A percentile compares a stretch with the other conserved stretches of the same genome.
phyloP scores from a whole-genome alignment of 2,113 vertebrate species.

The Takifugu bimaculatus region DNA sequence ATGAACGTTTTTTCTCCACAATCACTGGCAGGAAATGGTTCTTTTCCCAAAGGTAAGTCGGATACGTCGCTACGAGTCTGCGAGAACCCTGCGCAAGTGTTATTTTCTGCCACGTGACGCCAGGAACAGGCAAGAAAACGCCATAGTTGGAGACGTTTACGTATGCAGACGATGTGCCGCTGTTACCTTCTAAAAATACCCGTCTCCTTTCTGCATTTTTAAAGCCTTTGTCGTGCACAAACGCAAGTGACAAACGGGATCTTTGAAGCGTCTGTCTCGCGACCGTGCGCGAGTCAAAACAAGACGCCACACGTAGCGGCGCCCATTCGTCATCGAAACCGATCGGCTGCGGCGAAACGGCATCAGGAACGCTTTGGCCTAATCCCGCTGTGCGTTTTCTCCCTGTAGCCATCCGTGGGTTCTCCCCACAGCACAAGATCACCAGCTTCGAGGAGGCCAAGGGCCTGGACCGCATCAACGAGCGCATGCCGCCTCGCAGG shows the following conservation, averaged over 20 bases:
- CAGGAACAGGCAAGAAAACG: too few relatives aligned
- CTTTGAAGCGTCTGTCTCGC: background rate
- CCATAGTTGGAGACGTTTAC: too few relatives aligned
- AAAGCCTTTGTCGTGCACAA: background rate
- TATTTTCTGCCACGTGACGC: too few relatives aligned
- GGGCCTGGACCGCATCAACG: conserved; percentile 82
- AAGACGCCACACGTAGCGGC: background rate
- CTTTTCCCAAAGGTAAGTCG: background rate
- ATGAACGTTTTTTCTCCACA: background rate
- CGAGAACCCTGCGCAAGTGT: too few relatives aligned
- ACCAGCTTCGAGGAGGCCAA: conserved; percentile 81
- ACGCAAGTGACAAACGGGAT: background rate
- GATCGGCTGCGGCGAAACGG: background rate
- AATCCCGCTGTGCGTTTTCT: conserved; percentile 15
- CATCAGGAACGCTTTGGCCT: background rate
- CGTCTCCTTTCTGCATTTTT: background rate
- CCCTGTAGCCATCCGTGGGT: conserved; percentile 76
- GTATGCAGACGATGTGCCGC: background rate
- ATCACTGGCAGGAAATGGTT: too few relatives aligned
- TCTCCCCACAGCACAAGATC: conserved; percentile 83
- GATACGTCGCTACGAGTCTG: background rate
- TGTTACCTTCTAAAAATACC: background rate
- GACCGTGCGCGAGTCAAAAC: background rate
- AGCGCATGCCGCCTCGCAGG: conserved; percentile 80
- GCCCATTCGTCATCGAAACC: background rate